These are phyloP conservation scores for Mormyrus proboscirostris DNA, from an alignment of 2,797 vertebrate genomes.

Conservation along the genomic window DNA sequence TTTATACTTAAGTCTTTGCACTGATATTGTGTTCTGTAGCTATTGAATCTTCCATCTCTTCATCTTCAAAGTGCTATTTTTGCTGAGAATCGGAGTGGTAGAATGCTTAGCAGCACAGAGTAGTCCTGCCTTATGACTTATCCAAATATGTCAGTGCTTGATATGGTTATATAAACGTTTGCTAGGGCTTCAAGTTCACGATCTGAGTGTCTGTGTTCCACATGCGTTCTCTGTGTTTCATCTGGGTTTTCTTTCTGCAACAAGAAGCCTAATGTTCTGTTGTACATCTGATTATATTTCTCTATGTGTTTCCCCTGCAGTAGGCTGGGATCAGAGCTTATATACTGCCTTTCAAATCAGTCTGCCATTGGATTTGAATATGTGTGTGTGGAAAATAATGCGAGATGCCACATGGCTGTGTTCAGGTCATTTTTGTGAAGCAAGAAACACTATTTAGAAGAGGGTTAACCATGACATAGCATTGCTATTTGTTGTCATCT, in stretches of 20 bases:
- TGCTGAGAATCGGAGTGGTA: neutral
- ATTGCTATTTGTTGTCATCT: neutral
- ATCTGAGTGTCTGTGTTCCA: neutral
- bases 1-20: neutral
- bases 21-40: neutral
- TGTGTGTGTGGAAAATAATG: neutral
- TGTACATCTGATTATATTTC: neutral
- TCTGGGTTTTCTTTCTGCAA: neutral
- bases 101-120: neutral
- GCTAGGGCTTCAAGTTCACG: neutral
- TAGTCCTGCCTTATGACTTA: neutral
- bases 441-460: neutral
- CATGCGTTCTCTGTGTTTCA: neutral
- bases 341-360: neutral
- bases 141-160: neutral
- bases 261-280: neutral
- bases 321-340: neutral
- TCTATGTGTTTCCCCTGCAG: neutral
- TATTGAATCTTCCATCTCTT: neutral
- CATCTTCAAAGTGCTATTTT: neutral
- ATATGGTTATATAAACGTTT: neutral
- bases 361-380: neutral
- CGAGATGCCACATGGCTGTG: neutral
- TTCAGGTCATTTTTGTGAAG: neutral
- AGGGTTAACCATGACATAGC: neutral